phyloP scores from a whole-genome alignment of 2,113 vertebrate genomes.

The Sceloporus undulatus region DNA sequence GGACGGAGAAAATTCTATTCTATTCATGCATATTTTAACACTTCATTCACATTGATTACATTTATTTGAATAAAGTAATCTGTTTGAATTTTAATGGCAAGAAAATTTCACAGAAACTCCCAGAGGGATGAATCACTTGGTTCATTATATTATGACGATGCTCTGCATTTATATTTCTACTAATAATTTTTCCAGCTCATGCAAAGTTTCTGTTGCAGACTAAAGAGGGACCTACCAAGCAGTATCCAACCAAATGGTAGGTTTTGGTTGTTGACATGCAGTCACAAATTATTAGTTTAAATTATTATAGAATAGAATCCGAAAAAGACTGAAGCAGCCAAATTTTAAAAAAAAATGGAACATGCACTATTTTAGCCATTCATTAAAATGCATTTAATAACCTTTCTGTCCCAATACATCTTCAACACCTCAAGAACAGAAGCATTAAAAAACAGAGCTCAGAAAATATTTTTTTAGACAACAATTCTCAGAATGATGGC shows the following conservation, averaged over 20 bases:
- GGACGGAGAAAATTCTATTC: background rate
- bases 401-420: background rate
- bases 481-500: background rate
- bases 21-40: constrained; percentile 12
- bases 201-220: background rate
- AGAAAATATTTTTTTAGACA: no score
- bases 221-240: background rate
- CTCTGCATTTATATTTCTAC: background rate
- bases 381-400: background rate
- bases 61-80: constrained; percentile 11
- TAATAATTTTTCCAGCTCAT: background rate
- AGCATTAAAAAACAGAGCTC: no score
- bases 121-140: background rate
- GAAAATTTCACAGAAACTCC: constrained; percentile 13
- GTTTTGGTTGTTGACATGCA: background rate
- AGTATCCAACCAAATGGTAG: background rate
- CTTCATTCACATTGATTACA: constrained; percentile 4
- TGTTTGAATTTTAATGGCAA: background rate
- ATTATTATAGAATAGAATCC: background rate
- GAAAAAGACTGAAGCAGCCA: background rate
- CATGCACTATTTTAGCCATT: background rate
- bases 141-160: background rate
- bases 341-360: background rate
- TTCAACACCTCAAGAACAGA: no score
- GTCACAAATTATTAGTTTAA: background rate